Evolutionary conservation across 2,113 vertebrate species (phyloP).

Genomic region (Rutilus rutilus): DNA sequence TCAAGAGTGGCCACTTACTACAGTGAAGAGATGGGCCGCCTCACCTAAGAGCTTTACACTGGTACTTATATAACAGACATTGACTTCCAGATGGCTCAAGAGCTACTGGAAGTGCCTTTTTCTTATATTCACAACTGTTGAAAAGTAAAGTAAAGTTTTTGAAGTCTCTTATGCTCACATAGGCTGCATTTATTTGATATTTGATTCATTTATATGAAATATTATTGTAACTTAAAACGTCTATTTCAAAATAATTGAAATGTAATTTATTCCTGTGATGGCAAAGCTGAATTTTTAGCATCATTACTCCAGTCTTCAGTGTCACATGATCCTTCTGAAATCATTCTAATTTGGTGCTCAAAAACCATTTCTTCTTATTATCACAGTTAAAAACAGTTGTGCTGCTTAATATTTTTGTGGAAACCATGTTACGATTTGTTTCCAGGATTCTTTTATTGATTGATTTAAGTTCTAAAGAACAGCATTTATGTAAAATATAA

Average conservation of each 20-base stretch:
- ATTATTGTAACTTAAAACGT: background rate
- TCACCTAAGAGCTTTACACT: conserved; percentile 98
- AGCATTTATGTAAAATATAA: no score
- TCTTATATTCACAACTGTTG: no score
- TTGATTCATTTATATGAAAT: no score
- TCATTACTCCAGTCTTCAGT: background rate
- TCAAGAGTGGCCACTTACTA: conserved; percentile 97
- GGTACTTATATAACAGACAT: conserved; percentile 74
- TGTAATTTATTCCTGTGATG: no score
- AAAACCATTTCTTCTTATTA: background rate
- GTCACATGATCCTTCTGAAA: background rate
- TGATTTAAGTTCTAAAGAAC: no score
- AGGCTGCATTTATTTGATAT: no score
- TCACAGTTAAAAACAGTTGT: background rate
- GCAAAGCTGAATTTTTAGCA: no score
- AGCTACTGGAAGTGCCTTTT: background rate
- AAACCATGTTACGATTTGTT: no score
- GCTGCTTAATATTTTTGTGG: no score
- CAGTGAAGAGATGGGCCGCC: conserved; percentile 97
- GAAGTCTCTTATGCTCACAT: no score
- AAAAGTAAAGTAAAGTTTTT: no score
- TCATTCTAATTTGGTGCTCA: background rate
- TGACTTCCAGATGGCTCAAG: background rate
- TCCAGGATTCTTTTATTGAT: no score
- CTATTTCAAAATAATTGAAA: background rate